These are phyloP conservation scores for human DNA, from an alignment of 2,113 vertebrate genomes.

Conservation along the genomic window DNA sequence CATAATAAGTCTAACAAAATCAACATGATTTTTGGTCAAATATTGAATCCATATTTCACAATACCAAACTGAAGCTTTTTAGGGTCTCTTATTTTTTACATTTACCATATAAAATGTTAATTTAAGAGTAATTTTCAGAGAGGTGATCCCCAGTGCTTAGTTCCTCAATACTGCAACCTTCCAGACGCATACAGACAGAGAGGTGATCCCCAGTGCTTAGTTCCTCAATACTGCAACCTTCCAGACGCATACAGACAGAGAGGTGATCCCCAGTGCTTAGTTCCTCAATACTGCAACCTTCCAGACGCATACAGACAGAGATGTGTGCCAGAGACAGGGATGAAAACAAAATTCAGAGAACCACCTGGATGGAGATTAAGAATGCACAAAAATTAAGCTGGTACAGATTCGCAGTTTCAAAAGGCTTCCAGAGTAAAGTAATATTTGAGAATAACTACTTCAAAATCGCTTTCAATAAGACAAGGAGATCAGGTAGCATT, in stretches of 20 bases:
- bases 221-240: not conserved
- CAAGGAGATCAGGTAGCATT: not conserved
- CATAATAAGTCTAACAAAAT: not conserved
- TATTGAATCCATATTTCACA: not conserved
- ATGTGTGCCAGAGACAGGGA: not conserved
- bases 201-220: not conserved
- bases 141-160: not conserved
- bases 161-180: not conserved
- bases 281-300: not conserved
- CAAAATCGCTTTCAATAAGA: not conserved
- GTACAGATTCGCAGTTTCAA: not conserved
- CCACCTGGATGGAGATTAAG: not conserved
- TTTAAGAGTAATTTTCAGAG: not conserved
- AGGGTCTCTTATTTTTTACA: not conserved
- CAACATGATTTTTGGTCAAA: not conserved
- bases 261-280: not conserved
- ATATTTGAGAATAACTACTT: not conserved
- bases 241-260: not conserved
- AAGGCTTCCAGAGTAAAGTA: not conserved
- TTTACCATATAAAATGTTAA: not conserved
- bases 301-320: not conserved
- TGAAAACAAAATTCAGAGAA: not conserved
- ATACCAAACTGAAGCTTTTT: not conserved
- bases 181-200: not conserved
- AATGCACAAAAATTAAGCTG: not conserved